Conservation (phyloP, 2,113 vertebrate genomes). For the Aldabrachelys gigantea region DNA sequence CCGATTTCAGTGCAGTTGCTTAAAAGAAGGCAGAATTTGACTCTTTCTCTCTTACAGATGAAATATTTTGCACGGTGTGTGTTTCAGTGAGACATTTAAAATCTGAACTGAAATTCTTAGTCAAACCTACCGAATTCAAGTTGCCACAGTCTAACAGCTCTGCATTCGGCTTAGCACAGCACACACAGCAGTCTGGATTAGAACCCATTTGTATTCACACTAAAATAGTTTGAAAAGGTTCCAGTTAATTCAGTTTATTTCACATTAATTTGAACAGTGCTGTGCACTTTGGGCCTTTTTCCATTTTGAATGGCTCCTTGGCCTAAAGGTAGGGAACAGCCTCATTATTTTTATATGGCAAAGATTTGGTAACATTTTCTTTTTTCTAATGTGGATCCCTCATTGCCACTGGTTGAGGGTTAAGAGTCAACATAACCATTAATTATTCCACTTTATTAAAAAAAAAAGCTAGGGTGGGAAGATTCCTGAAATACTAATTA, state of each 20-base stretch:
- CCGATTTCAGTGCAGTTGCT: conserved; percentile 28
- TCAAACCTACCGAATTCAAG: conserved; percentile 18
- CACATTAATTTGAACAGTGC: conserved; percentile 23
- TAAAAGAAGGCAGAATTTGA: neutral
- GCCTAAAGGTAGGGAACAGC: conserved; percentile 15
- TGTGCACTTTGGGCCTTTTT: conserved; percentile 1
- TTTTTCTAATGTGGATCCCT: neutral
- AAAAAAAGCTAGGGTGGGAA: neutral
- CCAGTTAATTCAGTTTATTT: conserved; percentile 48
- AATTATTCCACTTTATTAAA: neutral
- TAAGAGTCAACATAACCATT: neutral
- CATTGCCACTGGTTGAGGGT: neutral
- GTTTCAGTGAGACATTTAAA: conserved; percentile 34
- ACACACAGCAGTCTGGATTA: neutral
- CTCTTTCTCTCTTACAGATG: neutral
- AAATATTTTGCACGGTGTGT: neutral
- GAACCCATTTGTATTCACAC: conserved; percentile 2
- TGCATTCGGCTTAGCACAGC: neutral
- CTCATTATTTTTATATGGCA: neutral
- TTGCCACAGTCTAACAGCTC: neutral
- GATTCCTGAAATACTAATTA: neutral
- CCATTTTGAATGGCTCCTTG: conserved; percentile 4
- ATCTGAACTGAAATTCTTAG: neutral
- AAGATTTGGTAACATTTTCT: neutral
- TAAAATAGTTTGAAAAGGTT: conserved; percentile 43